These are phyloP conservation scores for Cavia porcellus DNA, from an alignment of 2,113 vertebrate species.

Conservation along the genomic window DNA sequence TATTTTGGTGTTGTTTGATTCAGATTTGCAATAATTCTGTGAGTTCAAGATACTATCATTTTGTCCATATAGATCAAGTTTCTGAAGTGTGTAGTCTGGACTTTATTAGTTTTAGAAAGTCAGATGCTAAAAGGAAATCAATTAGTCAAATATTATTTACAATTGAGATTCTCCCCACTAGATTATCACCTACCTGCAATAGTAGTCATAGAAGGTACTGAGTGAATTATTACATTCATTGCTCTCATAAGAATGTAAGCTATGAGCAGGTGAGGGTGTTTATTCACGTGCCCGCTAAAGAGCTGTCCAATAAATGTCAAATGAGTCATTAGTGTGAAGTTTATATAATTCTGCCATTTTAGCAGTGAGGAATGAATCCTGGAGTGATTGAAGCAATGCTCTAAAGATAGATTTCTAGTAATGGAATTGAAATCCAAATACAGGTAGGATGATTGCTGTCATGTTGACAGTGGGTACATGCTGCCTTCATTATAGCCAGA, in stretches of 20 bases:
- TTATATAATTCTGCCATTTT: not conserved
- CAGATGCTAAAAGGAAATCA: not conserved
- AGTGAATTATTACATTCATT: not conserved
- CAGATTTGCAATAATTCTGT: not conserved
- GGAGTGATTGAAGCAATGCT: not conserved
- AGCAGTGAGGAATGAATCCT: not conserved
- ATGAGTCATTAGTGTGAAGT: not conserved
- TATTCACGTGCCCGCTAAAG: not conserved
- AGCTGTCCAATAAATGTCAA: not conserved
- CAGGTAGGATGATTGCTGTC: not conserved
- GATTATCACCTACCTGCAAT: not conserved
- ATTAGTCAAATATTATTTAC: not conserved
- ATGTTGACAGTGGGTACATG: not conserved
- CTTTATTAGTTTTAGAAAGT: constrained; percentile 11
- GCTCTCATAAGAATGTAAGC: not conserved
- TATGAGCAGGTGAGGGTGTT: not conserved
- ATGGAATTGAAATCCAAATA: not conserved
- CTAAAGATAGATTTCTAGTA: not conserved
- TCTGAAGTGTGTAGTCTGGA: not conserved
- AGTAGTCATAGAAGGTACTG: not conserved
- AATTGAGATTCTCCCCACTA: not conserved
- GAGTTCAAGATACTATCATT: not conserved
- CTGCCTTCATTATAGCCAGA: not conserved
- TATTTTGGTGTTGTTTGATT: not conserved
- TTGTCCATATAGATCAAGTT: not conserved